phyloP scores from a whole-genome alignment of 2,113 vertebrate species.

The Nibea albiflora region DNA sequence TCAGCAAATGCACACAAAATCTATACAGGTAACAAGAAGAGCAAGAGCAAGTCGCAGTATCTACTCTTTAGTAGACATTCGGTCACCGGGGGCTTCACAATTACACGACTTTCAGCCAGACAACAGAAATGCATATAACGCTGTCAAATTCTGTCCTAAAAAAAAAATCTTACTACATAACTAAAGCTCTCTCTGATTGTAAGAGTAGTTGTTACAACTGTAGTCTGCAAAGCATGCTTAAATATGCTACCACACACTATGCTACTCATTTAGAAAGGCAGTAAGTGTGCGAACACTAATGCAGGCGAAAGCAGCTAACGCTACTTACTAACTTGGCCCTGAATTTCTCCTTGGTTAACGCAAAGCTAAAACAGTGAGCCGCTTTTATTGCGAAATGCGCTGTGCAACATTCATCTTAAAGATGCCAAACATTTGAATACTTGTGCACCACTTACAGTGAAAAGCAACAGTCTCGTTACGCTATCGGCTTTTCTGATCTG shows the following conservation, averaged over 20 bases:
- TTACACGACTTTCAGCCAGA: background rate
- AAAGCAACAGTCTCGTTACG: no score
- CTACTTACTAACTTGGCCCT: background rate
- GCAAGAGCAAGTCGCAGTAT: background rate
- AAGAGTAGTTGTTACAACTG: background rate
- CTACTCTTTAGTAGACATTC: background rate
- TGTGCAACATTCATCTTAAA: background rate
- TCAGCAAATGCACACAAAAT: constrained; percentile 11
- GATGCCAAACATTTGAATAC: background rate
- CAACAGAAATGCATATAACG: background rate
- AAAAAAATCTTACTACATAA: no score
- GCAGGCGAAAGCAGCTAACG: background rate
- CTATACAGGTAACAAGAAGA: constrained; percentile 1
- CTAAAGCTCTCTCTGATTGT: no score
- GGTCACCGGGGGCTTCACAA: background rate
- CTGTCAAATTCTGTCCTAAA: no score
- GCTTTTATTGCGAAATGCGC: background rate
- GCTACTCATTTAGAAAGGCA: background rate
- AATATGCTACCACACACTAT: background rate
- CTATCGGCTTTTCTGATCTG: no score
- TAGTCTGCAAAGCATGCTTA: background rate
- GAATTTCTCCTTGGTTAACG: background rate
- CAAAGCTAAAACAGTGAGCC: background rate
- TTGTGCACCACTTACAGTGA: no score
- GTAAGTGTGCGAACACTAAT: background rate